Evolutionary conservation across 1,140 invertebrate genomes (phyloP).

Genomic region (Drosophila ohnishii): DNA sequence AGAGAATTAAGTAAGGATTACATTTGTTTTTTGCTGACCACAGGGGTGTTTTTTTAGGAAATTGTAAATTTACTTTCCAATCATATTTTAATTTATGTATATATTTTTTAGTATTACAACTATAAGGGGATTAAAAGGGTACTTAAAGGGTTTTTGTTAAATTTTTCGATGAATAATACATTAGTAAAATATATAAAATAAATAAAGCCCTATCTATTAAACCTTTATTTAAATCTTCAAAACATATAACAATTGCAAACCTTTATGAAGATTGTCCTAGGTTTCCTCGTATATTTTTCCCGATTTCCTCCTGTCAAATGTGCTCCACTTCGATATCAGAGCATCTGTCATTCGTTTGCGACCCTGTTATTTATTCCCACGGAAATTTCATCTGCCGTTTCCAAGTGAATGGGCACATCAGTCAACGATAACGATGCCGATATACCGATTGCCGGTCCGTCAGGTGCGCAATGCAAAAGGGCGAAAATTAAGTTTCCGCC

Average conservation of each 20-base stretch:
- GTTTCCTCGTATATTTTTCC: background rate
- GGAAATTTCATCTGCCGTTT: constrained; percentile 45
- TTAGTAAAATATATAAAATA: background rate
- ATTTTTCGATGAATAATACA: background rate
- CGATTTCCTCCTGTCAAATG: background rate
- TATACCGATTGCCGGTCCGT: constrained; percentile 49
- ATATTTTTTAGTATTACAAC: background rate
- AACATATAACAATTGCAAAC: background rate
- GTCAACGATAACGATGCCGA: constrained; percentile 52
- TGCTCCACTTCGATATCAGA: background rate
- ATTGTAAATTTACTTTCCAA: background rate
- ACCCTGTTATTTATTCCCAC: constrained; percentile 10
- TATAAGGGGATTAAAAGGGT: constrained; percentile 8
- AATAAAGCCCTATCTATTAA: background rate
- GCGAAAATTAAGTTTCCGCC: constrained; percentile 71
- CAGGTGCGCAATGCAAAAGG: constrained; percentile 47
- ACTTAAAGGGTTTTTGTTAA: background rate
- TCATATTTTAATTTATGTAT: background rate
- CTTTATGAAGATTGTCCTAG: background rate
- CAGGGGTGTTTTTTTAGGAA: background rate
- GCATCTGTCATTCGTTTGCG: constrained; percentile 31
- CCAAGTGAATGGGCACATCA: constrained; percentile 68
- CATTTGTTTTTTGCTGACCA: background rate
- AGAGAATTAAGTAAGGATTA: constrained; percentile 8
- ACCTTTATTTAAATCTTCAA: background rate